Percentiles rank a stretch among this genome's conserved stretches.
phyloP scores from a whole-genome alignment of 2,113 vertebrate species.

The Oceanites oceanicus region DNA sequence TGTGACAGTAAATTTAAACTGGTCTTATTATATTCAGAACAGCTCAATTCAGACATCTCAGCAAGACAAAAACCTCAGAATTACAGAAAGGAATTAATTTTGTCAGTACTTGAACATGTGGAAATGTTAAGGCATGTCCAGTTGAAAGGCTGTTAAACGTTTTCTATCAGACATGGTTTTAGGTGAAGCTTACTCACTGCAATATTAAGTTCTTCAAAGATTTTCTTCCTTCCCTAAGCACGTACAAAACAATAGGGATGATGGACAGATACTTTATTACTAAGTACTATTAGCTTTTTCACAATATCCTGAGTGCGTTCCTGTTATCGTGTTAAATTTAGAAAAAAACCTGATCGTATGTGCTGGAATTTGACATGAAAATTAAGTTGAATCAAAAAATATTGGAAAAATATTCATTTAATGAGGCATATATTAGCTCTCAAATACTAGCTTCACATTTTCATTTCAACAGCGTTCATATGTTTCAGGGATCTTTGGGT shows the following conservation, averaged over 20 bases:
- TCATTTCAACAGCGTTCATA: background rate
- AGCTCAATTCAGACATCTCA: background rate
- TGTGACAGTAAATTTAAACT: background rate
- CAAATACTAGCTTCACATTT: background rate
- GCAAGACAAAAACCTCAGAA: background rate
- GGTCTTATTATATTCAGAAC: background rate
- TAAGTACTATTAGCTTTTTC: background rate
- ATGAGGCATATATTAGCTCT: background rate
- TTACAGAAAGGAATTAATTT: background rate
- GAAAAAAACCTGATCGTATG: background rate
- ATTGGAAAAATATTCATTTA: slow-evolving; percentile 1
- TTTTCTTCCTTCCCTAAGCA: background rate
- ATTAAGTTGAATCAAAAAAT: background rate
- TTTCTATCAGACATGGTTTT: background rate
- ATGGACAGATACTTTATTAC: slow-evolving; percentile 17
- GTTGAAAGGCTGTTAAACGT: background rate
- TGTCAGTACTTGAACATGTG: background rate
- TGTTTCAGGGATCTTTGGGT: background rate
- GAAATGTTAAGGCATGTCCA: background rate
- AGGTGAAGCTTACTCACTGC: background rate
- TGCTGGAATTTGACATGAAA: background rate
- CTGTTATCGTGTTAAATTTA: background rate
- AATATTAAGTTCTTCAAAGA: background rate
- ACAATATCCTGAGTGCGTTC: background rate
- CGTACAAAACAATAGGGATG: background rate